Base-by-base conservation (phyloP, 2,888 invertebrate genomes). In the Melinaea menophilus region DNA sequence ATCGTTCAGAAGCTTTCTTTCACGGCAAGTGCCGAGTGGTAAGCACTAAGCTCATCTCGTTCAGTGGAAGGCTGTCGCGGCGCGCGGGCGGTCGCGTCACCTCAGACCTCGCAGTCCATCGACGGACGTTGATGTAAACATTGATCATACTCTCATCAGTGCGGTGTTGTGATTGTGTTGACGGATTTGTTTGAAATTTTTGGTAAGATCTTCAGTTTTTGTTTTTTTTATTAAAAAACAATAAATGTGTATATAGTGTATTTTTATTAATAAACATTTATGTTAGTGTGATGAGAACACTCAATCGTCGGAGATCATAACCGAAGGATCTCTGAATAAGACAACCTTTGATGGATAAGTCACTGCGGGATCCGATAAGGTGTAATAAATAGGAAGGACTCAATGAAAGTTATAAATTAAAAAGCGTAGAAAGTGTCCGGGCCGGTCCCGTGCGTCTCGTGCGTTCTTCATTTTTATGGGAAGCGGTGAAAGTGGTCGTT, bases 351-450 rank as follows among this genome's bases (percentile, higher is more conserved):
- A 41, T 41, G 9, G 9, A 41, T 41, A 41, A 41, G 11, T 41
- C 11, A 41, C 11, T 9, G 11, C 7, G 11, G 41, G 7, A 37
- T 37, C 22, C 37, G 37, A 41, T 41, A 41, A 9, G 2, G n/a
- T 31, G 22, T 5, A 51, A 3, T 31, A 31, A 31, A 51, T 9
- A 51, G 9, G 9, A 51, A 51, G 22, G 51, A 51, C 31, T 48
- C 31, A 51, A 51, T 11, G 51, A 51, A 51, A 31, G 51, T 51
- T 51, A 11, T 51, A 51, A 51, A 51, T 51, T 51, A 51, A 51
- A 51, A 51, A 51, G 7, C 4, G 31, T 51, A 51, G 51, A 51
- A 51, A 51, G 51, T 51, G 22, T 51, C 22, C 5, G 51, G 51
- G 12, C 51, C 51, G 41, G 41, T 41, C 9, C 41, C 9, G 41